These are phyloP conservation scores for Cinara cedri DNA, from an alignment of 2,888 invertebrate genomes.

Conservation along the genomic window DNA sequence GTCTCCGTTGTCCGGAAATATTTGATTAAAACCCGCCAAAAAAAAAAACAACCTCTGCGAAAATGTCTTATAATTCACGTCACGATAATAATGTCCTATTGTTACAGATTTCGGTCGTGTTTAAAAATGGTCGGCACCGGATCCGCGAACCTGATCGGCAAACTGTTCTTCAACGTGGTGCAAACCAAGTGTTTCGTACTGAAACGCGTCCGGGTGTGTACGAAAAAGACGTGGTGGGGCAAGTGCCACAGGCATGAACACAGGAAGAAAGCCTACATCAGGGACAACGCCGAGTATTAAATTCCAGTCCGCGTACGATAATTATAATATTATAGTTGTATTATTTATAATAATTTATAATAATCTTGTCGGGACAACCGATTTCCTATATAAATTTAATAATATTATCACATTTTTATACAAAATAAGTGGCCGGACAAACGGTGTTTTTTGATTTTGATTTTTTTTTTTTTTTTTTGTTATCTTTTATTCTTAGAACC, in stretches of 20 bases:
- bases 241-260: conserved; percentile 71
- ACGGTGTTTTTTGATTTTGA: background rate
- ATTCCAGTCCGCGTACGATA: background rate
- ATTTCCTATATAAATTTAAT: background rate
- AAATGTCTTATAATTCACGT: no score
- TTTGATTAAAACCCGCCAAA: no score
- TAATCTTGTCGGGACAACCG: background rate
- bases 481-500: background rate
- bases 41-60: no score
- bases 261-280: conserved; percentile 55
- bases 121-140: conserved; percentile 85
- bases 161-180: conserved; percentile 93
- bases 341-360: conserved; percentile 15
- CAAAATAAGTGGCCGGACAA: no score
- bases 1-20: no score
- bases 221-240: conserved; percentile 80
- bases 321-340: background rate
- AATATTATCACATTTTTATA: background rate
- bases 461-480: background rate
- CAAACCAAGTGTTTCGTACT: conserved; percentile 91
- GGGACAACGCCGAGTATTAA: conserved; percentile 57
- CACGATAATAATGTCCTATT: background rate
- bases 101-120: conserved; percentile 87
- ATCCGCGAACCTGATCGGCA: conserved; percentile 87
- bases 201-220: conserved; percentile 78